Evolutionary conservation across 2,113 vertebrate species (phyloP).

Genomic region (Caranx ignobilis): DNA sequence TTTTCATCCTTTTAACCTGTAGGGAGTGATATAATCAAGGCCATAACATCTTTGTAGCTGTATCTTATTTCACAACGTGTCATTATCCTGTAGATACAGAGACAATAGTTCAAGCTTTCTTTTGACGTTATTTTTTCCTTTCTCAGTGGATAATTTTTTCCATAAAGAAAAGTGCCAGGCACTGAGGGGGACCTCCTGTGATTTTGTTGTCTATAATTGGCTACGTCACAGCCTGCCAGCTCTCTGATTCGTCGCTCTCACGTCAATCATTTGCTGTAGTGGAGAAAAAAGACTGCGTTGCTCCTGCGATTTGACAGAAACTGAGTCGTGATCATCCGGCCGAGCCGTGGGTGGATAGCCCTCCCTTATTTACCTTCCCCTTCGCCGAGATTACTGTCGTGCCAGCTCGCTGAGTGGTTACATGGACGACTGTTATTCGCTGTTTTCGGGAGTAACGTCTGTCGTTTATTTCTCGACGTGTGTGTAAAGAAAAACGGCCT

Average conservation of each 20-base stretch:
- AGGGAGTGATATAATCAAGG: conserved; percentile 62
- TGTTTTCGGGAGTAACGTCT: conserved; percentile 16
- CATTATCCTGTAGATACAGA: neutral
- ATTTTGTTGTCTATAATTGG: neutral
- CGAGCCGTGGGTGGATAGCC: conserved; percentile 71
- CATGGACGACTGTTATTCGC: conserved; percentile 4
- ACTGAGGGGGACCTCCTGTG: neutral
- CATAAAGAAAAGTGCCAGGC: neutral
- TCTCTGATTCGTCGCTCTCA: conserved; percentile 63
- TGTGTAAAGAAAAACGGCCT: conserved; percentile 6
- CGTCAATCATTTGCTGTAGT: conserved; percentile 61
- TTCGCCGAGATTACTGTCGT: conserved; percentile 27
- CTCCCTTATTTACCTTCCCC: conserved; percentile 58
- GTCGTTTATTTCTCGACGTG: neutral
- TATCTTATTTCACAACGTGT: neutral
- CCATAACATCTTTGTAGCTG: neutral
- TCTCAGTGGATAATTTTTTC: neutral
- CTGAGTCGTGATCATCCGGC: conserved; percentile 78
- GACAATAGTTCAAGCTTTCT: neutral
- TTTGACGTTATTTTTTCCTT: neutral
- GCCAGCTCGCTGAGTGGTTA: conserved; percentile 28
- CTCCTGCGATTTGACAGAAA: conserved; percentile 68
- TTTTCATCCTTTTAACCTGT: conserved; percentile 46
- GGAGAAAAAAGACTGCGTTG: conserved; percentile 67
- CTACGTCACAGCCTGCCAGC: neutral